Evolutionary conservation across 1,140 invertebrate species (phyloP), one percentile per base, ranked within the genome.

Genomic region (Tachypleus tridentatus): DNA sequence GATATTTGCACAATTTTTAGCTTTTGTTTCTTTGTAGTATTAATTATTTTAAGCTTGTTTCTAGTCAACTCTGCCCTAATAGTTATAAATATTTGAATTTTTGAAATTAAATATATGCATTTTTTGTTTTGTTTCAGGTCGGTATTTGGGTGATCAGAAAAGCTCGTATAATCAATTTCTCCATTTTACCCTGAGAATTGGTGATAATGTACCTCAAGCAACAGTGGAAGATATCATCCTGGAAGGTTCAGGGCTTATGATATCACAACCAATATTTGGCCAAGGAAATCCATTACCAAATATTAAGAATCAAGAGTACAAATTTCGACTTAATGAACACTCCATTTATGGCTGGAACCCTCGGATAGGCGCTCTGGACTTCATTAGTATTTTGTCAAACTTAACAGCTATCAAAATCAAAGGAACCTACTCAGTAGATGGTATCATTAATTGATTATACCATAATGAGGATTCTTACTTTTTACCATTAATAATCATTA

Each of bases 91-190:
- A 29, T 29, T 29, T 29, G 29, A 29, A 29, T 29, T 29, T 29
- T 29, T 29, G 29, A 29, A 54, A 48, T 59, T 60, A 62, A 63
- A 11, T 6, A 70, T 56, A 65, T 57, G n/a, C 29, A 29, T 29
- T 62, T 48, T 66, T 49, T 70, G 65, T 67, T 75, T 77, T 66
- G 29, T 29, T n/a, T 29, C 73, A 86, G 88, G 86, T 62, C 84
- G 87, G 72, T 97, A 92, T 75, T 78, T 97, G 9, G 93, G 93
- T 0, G 93, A 98, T 79, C 93, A 97, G 74, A 79, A 92, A 66
- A 86, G 88, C 51, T 93, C 92, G 52, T 99, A 98, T 77, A 97
- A 97, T 78, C 92, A 96, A 72, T 83, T 91, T 65, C 74, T 99
- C n/a, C 85, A 85, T 51, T 98, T 98, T 73, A 88, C 84, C 47